Conservation (phyloP, 2,888 invertebrate species). For the Trichogramma dendrolimi region DNA sequence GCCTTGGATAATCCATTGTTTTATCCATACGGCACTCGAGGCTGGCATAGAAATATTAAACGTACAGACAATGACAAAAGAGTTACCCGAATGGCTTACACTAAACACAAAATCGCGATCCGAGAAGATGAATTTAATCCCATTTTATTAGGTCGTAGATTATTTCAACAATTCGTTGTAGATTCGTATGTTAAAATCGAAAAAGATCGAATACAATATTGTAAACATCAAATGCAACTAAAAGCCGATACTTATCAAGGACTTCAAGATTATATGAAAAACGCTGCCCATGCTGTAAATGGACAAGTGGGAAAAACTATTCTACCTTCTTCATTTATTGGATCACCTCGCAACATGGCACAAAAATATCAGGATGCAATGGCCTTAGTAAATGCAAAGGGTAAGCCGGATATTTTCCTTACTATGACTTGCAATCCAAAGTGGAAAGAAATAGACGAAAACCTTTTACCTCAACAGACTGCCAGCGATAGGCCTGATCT, state of each 20-base stretch:
- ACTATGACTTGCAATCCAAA: conserved; percentile 52
- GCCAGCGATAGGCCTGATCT: too few relatives aligned
- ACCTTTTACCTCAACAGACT: too few relatives aligned
- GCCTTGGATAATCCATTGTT: conserved; percentile 31
- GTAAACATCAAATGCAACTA: conserved; percentile 22
- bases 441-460: conserved; percentile 48
- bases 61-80: conserved; percentile 7
- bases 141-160: conserved; percentile 20
- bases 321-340: conserved; percentile 43
- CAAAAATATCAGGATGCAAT: conserved; percentile 51
- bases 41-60: conserved; percentile 23
- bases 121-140: conserved; percentile 9
- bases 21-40: conserved; percentile 30
- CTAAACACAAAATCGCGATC: conserved; percentile 4
- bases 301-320: conserved; percentile 38
- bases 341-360: conserved; percentile 42
- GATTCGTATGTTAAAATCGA: conserved; percentile 17
- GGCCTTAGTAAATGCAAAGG: conserved; percentile 48
- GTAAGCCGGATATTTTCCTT: conserved; percentile 49
- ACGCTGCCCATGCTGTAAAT: conserved; percentile 23
- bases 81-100: conserved; percentile 1
- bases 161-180: conserved; percentile 27
- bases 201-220: conserved; percentile 1
- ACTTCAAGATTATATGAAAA: conserved; percentile 3
- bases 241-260: conserved; percentile 23